Conservation (phyloP, 2,888 invertebrate species). For the Xestobium rufovillosum region DNA sequence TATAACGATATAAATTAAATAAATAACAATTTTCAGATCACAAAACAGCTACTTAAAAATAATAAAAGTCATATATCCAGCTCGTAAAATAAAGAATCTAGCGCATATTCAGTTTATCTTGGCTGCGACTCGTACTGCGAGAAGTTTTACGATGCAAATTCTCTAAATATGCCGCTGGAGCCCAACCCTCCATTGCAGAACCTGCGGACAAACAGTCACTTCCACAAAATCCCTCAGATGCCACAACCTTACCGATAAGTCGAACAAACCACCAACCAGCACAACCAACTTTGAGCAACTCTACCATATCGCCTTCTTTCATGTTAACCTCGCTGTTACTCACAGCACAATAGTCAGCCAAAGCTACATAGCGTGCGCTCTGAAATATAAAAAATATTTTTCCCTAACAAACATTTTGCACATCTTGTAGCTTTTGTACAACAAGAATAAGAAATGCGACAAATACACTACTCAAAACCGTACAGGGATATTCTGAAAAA, state of each 20-base stretch:
- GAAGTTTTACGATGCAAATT: conserved; percentile 66
- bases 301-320: conserved; percentile 83
- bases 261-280: conserved; percentile 97
- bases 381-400: conserved; percentile 36
- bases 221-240: conserved; percentile 2
- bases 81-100: conserved; percentile 3
- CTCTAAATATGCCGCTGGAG: conserved; percentile 88
- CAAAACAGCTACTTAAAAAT: too few species aligned
- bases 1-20: too few species aligned
- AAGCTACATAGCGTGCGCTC: conserved; percentile 77
- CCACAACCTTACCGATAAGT: conserved; percentile 55
- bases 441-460: too few species aligned
- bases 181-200: conserved; percentile 80
- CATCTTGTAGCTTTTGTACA: too few species aligned
- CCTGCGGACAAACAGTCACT: conserved; percentile 43
- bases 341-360: conserved; percentile 89
- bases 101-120: conserved; percentile 45
- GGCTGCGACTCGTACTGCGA: conserved; percentile 62
- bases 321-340: conserved; percentile 86
- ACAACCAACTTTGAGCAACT: conserved; percentile 85
- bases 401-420: too few species aligned
- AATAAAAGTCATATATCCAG: too few species aligned
- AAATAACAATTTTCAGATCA: conserved; percentile 1
- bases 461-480: too few species aligned
- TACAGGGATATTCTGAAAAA: too few species aligned